phyloP scores from a whole-genome alignment of 2,113 vertebrate species.

The Arvicanthis niloticus region DNA sequence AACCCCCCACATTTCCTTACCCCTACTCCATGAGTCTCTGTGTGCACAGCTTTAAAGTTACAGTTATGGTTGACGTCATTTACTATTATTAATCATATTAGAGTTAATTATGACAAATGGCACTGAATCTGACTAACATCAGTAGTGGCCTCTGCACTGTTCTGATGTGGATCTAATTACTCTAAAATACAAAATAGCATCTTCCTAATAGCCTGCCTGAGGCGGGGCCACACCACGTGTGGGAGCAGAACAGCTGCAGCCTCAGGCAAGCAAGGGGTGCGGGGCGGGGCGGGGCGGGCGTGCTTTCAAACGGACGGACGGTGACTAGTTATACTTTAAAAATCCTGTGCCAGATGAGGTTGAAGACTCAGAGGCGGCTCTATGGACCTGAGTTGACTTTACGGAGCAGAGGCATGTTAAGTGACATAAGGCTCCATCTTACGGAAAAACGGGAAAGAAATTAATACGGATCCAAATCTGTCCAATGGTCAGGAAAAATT shows the following conservation, averaged over 20 bases:
- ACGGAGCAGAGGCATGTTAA: neutral
- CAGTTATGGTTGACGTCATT: conserved; percentile 25
- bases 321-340: neutral
- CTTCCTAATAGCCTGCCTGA: conserved; percentile 29
- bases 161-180: neutral
- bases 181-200: conserved; percentile 37
- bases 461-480: conserved; percentile 7
- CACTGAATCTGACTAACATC: conserved; percentile 20
- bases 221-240: neutral
- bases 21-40: conserved; percentile 29
- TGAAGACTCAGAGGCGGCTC: neutral
- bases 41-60: conserved; percentile 26
- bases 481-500: conserved; percentile 35
- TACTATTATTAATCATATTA: neutral
- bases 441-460: neutral
- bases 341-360: neutral
- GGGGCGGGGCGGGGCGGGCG: neutral
- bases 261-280: neutral
- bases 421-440: neutral
- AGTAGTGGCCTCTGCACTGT: neutral
- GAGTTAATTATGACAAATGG: conserved; percentile 18
- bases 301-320: neutral
- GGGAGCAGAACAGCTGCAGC: neutral
- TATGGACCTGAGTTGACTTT: neutral
- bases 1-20: conserved; percentile 25